Base-by-base conservation (phyloP, 2,113 vertebrate genomes). In the Narcine bancroftii region DNA sequence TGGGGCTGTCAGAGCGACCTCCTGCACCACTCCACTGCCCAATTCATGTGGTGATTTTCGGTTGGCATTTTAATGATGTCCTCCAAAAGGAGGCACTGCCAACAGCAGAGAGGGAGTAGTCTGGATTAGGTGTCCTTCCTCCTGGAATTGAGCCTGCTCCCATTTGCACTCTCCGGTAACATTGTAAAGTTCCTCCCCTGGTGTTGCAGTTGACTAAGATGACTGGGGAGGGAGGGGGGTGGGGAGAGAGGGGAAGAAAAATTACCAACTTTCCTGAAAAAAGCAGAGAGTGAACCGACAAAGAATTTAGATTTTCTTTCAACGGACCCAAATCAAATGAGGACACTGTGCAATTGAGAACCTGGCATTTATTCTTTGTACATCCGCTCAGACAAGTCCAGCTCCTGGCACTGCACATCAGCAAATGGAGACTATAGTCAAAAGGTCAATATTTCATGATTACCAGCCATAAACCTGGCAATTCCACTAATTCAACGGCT, bases 381-480 rank as follows among this genome's bases (percentile, higher is more conserved):
- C 11, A 26, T 53, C 47, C 29, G 53, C 47, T 83, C 26, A 33
- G 53, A 47, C 79, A n/a, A 83, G 79, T 83, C 47, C 79, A 83
- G 29, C 79, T 56, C 26, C 79, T 83, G 79, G 47, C 79, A 33
- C 47, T 83, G 79, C 79, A 6, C 79, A 81, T 81, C 77, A 56
- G 79, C 50, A 83, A 83, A 83, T 83, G 79, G 79, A 83, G 33
- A n/a, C 79, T 83, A 47, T 47, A 83, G 47, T 56, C 79, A 83
- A 33, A 83, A 83, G 79, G 79, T 83, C 79, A 53, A 83, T 83
- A 83, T 53, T 83, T 83, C 50, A 83, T 83, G 79, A 83, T 83
- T 53, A 53, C 45, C 47, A 29, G 33, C 79, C 26, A 42, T 81
- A 81, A 50, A 47, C 45, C 45, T 83, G 50, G 50, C 79, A 15